Conservation (phyloP, 2,113 vertebrate genomes). For the Mirounga angustirostris region DNA sequence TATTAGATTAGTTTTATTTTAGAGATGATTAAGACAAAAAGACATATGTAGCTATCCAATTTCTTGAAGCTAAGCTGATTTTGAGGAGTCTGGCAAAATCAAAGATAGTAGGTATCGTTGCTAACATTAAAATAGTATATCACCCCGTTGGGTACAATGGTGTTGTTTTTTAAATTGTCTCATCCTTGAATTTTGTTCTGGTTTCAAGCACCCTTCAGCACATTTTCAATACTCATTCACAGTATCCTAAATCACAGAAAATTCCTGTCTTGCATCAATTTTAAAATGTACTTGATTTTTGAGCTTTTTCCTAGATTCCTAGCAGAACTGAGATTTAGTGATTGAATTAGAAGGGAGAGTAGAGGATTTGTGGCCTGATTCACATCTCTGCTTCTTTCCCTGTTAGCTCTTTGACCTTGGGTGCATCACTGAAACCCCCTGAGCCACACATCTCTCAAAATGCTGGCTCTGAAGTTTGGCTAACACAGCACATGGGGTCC, state of each 20-base stretch:
- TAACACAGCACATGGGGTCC: neutral
- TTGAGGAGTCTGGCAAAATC: neutral
- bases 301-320: neutral
- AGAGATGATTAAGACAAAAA: neutral
- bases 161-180: neutral
- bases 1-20: constrained; percentile 36
- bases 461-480: neutral
- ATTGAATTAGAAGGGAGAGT: neutral
- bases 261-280: neutral
- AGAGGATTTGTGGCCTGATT: neutral
- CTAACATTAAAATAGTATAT: neutral
- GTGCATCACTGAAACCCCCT: neutral
- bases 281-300: neutral
- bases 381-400: neutral
- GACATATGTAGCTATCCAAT: neutral
- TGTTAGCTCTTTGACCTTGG: neutral
- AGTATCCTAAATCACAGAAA: neutral
- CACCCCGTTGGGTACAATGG: neutral
- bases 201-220: neutral
- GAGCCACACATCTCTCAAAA: neutral
- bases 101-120: neutral
- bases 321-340: neutral
- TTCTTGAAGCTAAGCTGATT: constrained; percentile 28
- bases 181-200: neutral
- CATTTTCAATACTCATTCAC: neutral